A percentile compares a stretch with the other conserved stretches of the same genome.
Conservation (phyloP, 2,113 vertebrate species). For the Pygoscelis adeliae region DNA sequence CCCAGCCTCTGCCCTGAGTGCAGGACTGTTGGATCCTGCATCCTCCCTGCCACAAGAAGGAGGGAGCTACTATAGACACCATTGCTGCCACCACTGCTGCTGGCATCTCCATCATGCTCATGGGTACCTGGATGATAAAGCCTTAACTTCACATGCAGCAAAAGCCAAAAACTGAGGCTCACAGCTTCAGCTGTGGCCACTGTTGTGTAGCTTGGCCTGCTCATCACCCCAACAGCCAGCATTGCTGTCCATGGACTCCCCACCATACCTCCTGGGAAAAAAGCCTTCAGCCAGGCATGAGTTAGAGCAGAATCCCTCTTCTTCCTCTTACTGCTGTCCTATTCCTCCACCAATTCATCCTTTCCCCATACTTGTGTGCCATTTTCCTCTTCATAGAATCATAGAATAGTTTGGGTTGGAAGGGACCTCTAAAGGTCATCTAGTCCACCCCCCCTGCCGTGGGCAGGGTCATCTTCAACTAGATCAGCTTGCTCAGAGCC, state of each 20-base stretch:
- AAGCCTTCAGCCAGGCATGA: background rate
- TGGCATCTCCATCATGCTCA: accelerated
- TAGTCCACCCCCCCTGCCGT: no score
- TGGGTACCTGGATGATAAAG: background rate
- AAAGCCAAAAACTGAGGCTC: background rate
- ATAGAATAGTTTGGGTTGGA: no score
- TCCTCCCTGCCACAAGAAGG: background rate
- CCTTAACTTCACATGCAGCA: background rate
- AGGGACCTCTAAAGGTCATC: no score
- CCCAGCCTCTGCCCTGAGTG: background rate
- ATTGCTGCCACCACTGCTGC: background rate
- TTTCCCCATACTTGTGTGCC: background rate
- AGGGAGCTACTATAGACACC: background rate
- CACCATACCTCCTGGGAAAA: background rate
- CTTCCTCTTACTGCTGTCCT: background rate
- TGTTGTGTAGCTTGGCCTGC: background rate
- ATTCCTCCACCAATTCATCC: background rate
- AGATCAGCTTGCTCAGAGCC: no score
- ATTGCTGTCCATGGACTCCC: background rate
- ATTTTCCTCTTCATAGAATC: background rate
- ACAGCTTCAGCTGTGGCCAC: background rate
- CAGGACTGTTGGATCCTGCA: background rate
- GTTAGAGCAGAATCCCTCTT: background rate
- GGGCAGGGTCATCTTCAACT: no score
- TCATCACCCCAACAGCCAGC: background rate